A percentile compares a stretch with the other conserved stretches of the same genome.
Conservation (phyloP, 2,797 vertebrate genomes). For the Gephyroberyx darwinii region DNA sequence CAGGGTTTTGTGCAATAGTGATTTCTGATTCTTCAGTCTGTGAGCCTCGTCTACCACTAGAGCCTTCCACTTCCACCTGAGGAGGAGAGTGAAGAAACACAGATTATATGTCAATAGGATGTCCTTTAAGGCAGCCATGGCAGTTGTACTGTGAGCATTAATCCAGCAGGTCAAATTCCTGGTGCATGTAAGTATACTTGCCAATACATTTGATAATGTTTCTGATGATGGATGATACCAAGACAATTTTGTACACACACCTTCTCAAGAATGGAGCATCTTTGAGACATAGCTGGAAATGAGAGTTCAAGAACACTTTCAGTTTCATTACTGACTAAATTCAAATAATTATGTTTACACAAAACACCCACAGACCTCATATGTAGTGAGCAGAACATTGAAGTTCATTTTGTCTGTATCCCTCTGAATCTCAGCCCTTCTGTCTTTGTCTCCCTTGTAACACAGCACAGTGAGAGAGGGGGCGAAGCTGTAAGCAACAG, state of each 20-base stretch:
- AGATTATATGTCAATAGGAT: neutral
- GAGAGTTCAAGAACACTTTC: constrained; percentile 1
- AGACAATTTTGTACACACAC: constrained; percentile 66
- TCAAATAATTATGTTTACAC: neutral
- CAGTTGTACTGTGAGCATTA: neutral
- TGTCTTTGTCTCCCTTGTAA: constrained; percentile 88
- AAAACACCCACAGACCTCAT: constrained; percentile 81
- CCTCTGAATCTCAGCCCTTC: constrained; percentile 81
- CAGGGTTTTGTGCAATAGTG: constrained; percentile 86
- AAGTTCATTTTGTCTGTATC: constrained; percentile 68
- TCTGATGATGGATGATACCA: neutral
- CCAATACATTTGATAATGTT: neutral
- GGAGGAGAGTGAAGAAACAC: neutral
- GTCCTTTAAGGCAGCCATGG: neutral
- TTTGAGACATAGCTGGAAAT: constrained; percentile 89
- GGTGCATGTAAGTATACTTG: neutral
- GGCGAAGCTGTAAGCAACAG: constrained; percentile 80
- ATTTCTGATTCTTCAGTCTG: constrained; percentile 91
- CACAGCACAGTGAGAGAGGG: constrained; percentile 83
- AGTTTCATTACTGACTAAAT: neutral
- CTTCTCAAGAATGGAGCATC: constrained; percentile 86
- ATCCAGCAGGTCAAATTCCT: neutral
- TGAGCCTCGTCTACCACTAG: constrained; percentile 95
- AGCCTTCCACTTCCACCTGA: constrained; percentile 82
- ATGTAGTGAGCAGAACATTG: constrained; percentile 88